A percentile compares a stretch with the other conserved stretches of the same genome.
phyloP scores from a whole-genome alignment of 2,888 invertebrate species.

The Rotaria socialis region DNA sequence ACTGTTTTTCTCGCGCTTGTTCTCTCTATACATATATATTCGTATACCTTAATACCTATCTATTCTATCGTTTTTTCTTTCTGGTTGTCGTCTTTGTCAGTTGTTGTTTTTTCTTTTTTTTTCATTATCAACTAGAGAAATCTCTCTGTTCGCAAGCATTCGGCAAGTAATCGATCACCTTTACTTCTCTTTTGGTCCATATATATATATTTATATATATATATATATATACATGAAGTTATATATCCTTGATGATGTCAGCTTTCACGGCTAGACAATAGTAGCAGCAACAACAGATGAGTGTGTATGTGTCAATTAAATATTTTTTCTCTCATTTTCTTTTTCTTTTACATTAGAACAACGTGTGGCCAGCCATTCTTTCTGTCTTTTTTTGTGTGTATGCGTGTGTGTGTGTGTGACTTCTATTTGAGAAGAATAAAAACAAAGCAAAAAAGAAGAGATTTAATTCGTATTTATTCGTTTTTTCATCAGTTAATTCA shows the following conservation, averaged over 20 bases:
- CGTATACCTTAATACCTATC: not conserved
- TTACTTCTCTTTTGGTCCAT: not conserved
- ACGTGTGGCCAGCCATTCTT: not conserved
- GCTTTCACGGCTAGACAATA: not conserved
- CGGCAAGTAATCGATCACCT: not conserved
- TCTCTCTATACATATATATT: constrained; percentile 3
- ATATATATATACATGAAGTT: not conserved
- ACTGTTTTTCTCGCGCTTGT: not conserved
- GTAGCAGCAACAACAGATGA: not conserved
- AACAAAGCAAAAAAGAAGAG: not conserved
- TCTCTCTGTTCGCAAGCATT: not conserved
- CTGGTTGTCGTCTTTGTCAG: constrained; percentile 3
- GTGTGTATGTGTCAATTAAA: not conserved
- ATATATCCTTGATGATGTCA: not conserved
- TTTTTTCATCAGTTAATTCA: not conserved
- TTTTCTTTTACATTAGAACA: not conserved
- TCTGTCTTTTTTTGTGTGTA: not conserved
- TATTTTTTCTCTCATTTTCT: not conserved
- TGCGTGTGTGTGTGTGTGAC: constrained; percentile 11
- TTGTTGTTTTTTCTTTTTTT: not conserved
- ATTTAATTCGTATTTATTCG: not conserved
- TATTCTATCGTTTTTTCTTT: not conserved
- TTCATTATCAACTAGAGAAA: not conserved
- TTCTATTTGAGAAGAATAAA: constrained; percentile 32
- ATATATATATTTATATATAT: not conserved